These are phyloP conservation scores for Boulengeromyrus knoepffleri DNA, from an alignment of 2,113 vertebrate species.

Conservation along the genomic window DNA sequence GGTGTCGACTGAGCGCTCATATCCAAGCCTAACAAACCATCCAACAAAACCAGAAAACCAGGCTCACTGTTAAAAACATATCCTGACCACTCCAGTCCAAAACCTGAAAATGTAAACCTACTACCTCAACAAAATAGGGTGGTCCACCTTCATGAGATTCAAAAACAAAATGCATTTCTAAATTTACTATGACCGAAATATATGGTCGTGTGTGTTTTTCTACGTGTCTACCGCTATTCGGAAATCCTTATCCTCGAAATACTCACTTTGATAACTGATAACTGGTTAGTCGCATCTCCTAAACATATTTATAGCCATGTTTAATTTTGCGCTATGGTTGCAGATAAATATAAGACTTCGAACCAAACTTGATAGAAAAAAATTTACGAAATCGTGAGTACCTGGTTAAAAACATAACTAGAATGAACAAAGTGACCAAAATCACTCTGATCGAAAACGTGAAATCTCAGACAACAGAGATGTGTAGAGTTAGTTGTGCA, in stretches of 20 bases:
- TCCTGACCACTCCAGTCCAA: slow-evolving; percentile 45
- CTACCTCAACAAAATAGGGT: slow-evolving; percentile 44
- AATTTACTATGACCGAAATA: neutral
- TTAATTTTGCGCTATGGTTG: neutral
- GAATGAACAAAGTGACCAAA: neutral
- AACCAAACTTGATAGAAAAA: neutral
- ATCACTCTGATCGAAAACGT: slow-evolving; percentile 12
- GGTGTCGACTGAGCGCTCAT: neutral
- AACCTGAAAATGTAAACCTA: slow-evolving; percentile 35
- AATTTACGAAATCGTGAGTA: neutral
- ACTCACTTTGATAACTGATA: neutral
- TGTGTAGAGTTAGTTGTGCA: slow-evolving; percentile 30
- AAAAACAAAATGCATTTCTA: neutral
- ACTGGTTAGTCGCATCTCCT: neutral
- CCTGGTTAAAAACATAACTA: neutral
- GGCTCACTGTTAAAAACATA: neutral
- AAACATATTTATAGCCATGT: neutral
- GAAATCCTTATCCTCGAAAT: neutral
- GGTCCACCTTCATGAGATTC: neutral
- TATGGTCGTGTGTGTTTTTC: neutral
- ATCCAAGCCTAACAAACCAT: slow-evolving; percentile 19
- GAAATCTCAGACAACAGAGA: slow-evolving; percentile 42
- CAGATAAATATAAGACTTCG: neutral
- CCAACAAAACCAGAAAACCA: slow-evolving; percentile 8
- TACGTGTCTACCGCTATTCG: neutral